Evolutionary conservation across 1,140 invertebrate species (phyloP), one percentile per base, ranked within the genome.

Genomic region (Calliphora vicina): DNA sequence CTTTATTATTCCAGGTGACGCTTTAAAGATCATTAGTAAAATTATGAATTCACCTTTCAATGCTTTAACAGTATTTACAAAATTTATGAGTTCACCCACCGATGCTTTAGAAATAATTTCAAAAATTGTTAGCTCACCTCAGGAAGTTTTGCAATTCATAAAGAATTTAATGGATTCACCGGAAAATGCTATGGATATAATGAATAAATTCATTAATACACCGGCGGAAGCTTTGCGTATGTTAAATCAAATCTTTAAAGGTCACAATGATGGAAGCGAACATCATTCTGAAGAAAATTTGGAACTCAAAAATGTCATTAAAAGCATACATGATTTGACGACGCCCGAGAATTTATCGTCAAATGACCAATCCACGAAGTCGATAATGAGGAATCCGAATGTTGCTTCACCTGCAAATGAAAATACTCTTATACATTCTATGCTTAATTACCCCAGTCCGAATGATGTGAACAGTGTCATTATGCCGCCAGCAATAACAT

Each of bases 1-100:
- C 50, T 80, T 13, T 80, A 20, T 74, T 72, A 76, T 25, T 83
- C 9, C 83, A 89, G 89, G 90, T 67, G 88, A 91, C 81, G 90
- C 87, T 0, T 85, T 91, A 13, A 89, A 90, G 72, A 91, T 91
- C 20, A 91, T 91, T 45, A 89, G 87, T 73, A 91, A 91, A 87
- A 87, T 91, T 82, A 90, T 90, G 89, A 90, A 90, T 82, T 90
- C 90, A 82, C 90, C 90, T 20, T 88, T 90, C 80, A 88, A 91
- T 82, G 90, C 90, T 61, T 83, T 91, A 50, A 90, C 88, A 86
- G 90, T 91, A 86, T 91, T 91, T 72, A 91, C 89, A 1, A 90
- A 91, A 83, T 91, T 90, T 71, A 90, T 91, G 89, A 89, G 88
- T 73, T 90, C 88, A 2, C 90, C 90, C 23, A 90, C 88, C 20